These are phyloP conservation scores for Greenwoodochromis staneri DNA, from an alignment of 2,113 vertebrate genomes.

Conservation along the genomic window DNA sequence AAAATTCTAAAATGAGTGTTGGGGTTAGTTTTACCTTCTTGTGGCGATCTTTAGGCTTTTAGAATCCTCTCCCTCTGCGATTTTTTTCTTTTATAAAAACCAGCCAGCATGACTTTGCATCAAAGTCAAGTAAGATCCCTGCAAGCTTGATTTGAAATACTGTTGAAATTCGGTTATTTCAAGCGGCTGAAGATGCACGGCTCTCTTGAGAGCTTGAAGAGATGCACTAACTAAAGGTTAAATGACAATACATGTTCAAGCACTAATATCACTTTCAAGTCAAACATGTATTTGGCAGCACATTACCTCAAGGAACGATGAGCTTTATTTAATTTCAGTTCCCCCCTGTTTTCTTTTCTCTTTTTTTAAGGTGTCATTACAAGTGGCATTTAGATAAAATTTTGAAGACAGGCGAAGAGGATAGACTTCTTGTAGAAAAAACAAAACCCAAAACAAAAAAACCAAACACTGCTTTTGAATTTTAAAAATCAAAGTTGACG, in stretches of 20 bases:
- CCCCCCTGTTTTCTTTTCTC: fast-evolving
- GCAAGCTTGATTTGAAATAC: constrained; percentile 95
- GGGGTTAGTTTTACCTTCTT: constrained; percentile 94
- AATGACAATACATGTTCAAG: constrained; percentile 63
- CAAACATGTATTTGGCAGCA: constrained; percentile 68
- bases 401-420: constrained; percentile 57
- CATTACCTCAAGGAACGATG: constrained; percentile 65
- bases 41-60: constrained; percentile 96
- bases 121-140: constrained; percentile 93
- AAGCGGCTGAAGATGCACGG: constrained; percentile 65
- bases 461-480: constrained; percentile 30
- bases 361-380: constrained; percentile 43
- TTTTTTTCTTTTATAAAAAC: constrained; percentile 92
- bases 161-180: constrained; percentile 88
- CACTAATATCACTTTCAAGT: constrained; percentile 58
- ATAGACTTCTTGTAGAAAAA: constrained; percentile 29
- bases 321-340: constrained; percentile 34
- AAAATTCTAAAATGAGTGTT: constrained; percentile 73
- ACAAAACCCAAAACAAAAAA: not conserved
- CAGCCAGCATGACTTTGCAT: constrained; percentile 88
- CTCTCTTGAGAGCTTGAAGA: constrained; percentile 59
- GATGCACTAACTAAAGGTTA: constrained; percentile 62
- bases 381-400: constrained; percentile 48
- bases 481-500: constrained; percentile 44
- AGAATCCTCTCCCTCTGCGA: constrained; percentile 95